Evolutionary conservation across 2,888 invertebrate species (phyloP).

Genomic region (Campoplex capitator): DNA sequence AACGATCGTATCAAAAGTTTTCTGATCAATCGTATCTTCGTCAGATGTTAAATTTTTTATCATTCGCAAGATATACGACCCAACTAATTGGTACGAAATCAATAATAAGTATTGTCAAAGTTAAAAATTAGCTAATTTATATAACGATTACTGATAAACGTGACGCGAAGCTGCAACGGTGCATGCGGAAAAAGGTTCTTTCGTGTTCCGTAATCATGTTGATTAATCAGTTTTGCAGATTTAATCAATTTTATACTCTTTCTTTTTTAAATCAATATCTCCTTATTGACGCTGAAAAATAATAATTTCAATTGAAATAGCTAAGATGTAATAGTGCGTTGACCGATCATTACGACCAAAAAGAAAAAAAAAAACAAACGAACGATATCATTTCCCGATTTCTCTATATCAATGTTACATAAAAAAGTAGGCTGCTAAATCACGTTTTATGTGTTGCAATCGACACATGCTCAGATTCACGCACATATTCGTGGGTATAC

Average conservation of each 20-base stretch:
- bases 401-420: slow-evolving; percentile 27
- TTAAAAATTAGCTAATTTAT: no score
- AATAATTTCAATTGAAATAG: background rate
- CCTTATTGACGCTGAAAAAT: background rate
- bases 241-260: background rate
- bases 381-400: slow-evolving; percentile 37
- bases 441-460: background rate
- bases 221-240: background rate
- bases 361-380: background rate
- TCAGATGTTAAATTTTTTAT: background rate
- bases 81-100: background rate
- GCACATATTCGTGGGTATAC: background rate
- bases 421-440: slow-evolving; percentile 3
- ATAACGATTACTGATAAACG: background rate
- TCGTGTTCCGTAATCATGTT: background rate
- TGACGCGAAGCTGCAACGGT: background rate
- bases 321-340: background rate
- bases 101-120: background rate
- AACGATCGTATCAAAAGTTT: background rate
- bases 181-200: background rate
- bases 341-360: background rate
- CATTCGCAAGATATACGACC: background rate
- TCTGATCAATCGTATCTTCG: background rate
- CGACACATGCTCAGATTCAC: background rate
- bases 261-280: background rate